Evolutionary conservation across 2,113 vertebrate genomes (phyloP).

Genomic region (Macrotis lagotis): DNA sequence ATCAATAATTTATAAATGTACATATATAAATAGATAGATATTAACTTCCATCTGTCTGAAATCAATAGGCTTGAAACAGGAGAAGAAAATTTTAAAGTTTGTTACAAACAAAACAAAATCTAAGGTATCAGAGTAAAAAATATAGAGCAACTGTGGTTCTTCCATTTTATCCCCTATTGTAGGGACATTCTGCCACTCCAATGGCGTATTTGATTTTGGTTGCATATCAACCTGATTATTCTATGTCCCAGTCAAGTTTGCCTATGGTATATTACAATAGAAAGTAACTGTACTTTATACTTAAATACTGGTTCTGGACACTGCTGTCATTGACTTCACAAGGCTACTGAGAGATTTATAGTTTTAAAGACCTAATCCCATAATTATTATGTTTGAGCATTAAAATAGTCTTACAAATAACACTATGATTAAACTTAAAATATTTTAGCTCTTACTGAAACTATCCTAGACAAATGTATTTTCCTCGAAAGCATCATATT

Average conservation of each 20-base stretch:
- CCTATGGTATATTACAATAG: not conserved
- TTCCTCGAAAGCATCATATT: constrained; percentile 25
- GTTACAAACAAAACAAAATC: not conserved
- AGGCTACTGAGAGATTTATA: not conserved
- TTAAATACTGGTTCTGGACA: not conserved
- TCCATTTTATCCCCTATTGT: not conserved
- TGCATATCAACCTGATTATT: not conserved
- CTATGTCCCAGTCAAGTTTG: not conserved
- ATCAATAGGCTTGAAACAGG: not conserved
- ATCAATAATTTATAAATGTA: too few relatives aligned
- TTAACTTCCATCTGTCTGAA: not conserved
- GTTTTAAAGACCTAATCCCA: not conserved
- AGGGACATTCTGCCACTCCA: not conserved
- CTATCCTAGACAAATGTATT: not conserved
- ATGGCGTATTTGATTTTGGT: not conserved
- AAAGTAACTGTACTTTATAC: not conserved
- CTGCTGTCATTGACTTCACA: not conserved
- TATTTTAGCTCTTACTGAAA: not conserved
- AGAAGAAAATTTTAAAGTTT: not conserved
- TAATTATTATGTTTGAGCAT: not conserved
- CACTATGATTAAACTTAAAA: not conserved
- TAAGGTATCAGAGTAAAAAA: not conserved
- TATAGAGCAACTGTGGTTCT: not conserved
- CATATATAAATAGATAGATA: too few relatives aligned
- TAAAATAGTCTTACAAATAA: not conserved